Evolutionary conservation across 64 coral and sea anemone species (phyloP), one percentile per base, ranked within the genome.

Genomic region (Montipora sp.): DNA sequence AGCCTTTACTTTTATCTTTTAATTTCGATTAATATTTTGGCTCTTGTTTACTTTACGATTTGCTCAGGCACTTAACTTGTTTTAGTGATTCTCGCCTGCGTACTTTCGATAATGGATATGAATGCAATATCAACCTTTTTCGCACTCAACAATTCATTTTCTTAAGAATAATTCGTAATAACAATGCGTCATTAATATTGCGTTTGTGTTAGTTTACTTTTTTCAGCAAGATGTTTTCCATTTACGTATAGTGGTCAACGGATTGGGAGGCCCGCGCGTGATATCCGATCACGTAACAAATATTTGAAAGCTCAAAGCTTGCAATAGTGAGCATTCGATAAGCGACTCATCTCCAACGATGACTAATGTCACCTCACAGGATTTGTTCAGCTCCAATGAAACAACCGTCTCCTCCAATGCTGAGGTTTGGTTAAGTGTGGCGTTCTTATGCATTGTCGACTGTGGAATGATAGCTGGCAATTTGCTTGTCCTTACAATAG

Each of bases 401-500:
- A 71, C 43, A 27, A 6, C 60, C 7, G 13, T 79, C 11, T 15
- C 75, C 19, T n/a, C 47, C 13, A 24, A 53, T 8, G 87, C 75
- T 18, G 87, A 89, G 66, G 87, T 68, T 7, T 59, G 44, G 8
- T 1, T 79, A 5, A 89, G 87, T 9, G 87, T 47, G 14, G 13
- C 61, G 46, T 89, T 89, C 8, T 27, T 89, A 7, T 77, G 58
- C 73, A 46, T 89, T 15, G 57, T 89, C 51, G 79, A 69, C 61
- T 50, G 61, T 67, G 87, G 55, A 48, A 89, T 79, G n/a, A 89
- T 79, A 55, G 45, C 68, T 18, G 87, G 87, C 3, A 89, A 89
- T 79, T 18, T 66, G 78, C 57, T 89, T 1, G 87, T 78, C 16
- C 59, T 89, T 10, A 23, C 68, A 1, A 18, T 79, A 51, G 87